Base-by-base conservation (phyloP, 1,140 invertebrate species). In the Bicyclus anynana region DNA sequence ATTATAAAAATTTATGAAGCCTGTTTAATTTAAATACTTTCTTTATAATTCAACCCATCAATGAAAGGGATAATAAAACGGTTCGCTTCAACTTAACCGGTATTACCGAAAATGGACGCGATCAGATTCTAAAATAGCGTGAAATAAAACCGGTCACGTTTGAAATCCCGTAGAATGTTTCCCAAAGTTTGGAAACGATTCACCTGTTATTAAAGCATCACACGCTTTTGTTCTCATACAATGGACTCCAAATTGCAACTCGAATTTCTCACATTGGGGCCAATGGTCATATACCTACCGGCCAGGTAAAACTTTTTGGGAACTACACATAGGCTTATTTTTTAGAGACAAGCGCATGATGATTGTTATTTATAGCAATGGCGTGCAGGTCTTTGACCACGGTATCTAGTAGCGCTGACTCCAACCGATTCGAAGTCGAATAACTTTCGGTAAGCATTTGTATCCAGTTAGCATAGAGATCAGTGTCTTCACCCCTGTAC, bases 171-270 rank as follows among this genome's bases (percentile, higher is more conserved):
- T 27, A 38, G 61, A 51, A 53, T 40, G 59, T 12, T 10, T 9
- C 27, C 67, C 55, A 74, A 78, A 83, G 62, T 78, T 78, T 69
- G 72, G 60, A 70, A 70, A 67, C 69, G 72, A 80, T 85, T 80
- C 84, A 87, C 79, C 82, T 84, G 77, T 80, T 85, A 84, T 85
- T 79, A 85, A 81, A 75, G 79, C 79, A 84, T 80, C 72, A 73
- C 67, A 74, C 67, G 67, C 80, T 72, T 83, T 82, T 83, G 76
- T 83, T 83, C 74, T 60, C 65, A 61, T 66, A 85, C 84, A 85
- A 85, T 83, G 82, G 74, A 70, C 63, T 52, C 65, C 74, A 81
- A 85, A 87, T 85, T 87, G 82, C 80, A 82, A 80, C 71, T 72
- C 69, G 64, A 75, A 81, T 79, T 83, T 81, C 69, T 82, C 68